These are phyloP conservation scores for Muntiacus reevesi DNA, from an alignment of 2,113 vertebrate species.

Conservation along the genomic window DNA sequence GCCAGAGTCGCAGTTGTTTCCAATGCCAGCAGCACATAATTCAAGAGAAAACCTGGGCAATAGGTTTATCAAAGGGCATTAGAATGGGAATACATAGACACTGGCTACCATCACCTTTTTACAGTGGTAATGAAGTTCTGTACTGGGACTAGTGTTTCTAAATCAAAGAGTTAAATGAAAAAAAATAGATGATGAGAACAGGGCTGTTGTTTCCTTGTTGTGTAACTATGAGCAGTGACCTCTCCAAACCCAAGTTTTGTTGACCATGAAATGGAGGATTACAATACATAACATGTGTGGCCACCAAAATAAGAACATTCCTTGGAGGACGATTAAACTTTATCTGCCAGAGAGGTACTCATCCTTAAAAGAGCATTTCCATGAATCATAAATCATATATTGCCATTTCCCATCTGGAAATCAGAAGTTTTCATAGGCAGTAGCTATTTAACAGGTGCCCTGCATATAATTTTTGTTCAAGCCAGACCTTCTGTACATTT, in stretches of 20 bases:
- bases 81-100: no score
- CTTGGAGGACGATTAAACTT: not conserved
- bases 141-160: not conserved
- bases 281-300: not conserved
- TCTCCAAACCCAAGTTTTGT: not conserved
- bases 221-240: not conserved
- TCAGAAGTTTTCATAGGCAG: not conserved
- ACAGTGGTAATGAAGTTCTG: not conserved
- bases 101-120: not conserved
- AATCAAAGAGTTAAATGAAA: not conserved
- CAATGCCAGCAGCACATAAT: not conserved
- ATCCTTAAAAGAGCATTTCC: not conserved
- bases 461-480: not conserved
- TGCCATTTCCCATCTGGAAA: conserved; percentile 28
- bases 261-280: not conserved
- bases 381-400: not conserved
- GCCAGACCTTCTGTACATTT: not conserved
- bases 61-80: not conserved
- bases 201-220: not conserved
- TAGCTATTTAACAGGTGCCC: not conserved
- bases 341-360: not conserved
- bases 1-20: not conserved
- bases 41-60: not conserved
- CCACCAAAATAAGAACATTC: not conserved
- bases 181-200: not conserved